These are phyloP conservation scores for Deilephila elpenor DNA, from an alignment of 2,888 invertebrate genomes.

Conservation along the genomic window DNA sequence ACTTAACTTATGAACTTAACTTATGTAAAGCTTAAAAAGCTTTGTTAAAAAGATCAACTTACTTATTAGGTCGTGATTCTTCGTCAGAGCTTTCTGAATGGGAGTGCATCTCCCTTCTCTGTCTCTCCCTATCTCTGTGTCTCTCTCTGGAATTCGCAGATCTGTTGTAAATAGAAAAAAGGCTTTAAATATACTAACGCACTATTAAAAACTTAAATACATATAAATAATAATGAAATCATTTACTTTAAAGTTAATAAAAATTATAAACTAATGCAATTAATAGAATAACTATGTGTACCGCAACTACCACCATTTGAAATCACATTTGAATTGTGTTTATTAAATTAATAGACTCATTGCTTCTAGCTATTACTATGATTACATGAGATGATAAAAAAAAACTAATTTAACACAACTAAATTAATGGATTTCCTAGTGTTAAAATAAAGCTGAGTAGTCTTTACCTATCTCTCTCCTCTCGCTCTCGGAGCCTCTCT, in stretches of 20 bases:
- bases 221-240: neutral
- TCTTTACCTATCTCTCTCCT: slow-evolving; percentile 77
- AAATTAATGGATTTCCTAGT: too few relatives aligned
- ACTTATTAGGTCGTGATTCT: slow-evolving; percentile 86
- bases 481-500: slow-evolving; percentile 83
- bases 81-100: slow-evolving; percentile 88
- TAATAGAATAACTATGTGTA: neutral
- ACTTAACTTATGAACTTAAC: too few relatives aligned
- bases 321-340: neutral
- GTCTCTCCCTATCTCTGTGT: slow-evolving; percentile 80
- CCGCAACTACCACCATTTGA: too few relatives aligned
- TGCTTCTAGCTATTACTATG: too few relatives aligned
- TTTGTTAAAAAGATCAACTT: slow-evolving; percentile 48
- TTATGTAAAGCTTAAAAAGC: too few relatives aligned
- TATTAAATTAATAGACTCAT: neutral
- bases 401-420: too few relatives aligned
- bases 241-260: too few relatives aligned
- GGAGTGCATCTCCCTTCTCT: slow-evolving; percentile 77
- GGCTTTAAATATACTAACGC: slow-evolving; percentile 13
- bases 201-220: neutral
- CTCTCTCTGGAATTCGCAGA: slow-evolving; percentile 68
- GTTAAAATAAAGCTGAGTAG: neutral
- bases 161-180: neutral
- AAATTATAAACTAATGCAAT: neutral
- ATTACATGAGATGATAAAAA: too few relatives aligned